Conservation (phyloP, 2,797 vertebrate species). For the Malurus splendens region DNA sequence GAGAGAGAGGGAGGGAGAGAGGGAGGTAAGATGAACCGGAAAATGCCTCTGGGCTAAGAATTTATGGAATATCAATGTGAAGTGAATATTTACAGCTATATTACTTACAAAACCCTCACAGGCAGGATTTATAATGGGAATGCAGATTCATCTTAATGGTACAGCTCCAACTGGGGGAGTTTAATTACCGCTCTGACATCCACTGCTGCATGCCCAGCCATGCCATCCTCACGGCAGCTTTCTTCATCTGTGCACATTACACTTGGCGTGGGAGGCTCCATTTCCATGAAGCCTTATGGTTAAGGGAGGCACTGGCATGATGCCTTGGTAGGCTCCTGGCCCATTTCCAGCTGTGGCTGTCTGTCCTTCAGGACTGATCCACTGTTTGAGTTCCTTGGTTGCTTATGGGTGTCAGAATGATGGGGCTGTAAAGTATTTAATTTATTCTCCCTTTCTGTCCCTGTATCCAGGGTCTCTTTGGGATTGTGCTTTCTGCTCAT, state of each 20-base stretch:
- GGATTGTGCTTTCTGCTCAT: not conserved
- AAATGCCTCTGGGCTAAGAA: not conserved
- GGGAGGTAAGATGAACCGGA: not conserved
- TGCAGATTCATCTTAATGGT: not conserved
- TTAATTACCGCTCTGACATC: conserved; percentile 33
- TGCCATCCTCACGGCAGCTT: not conserved
- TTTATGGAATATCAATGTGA: not conserved
- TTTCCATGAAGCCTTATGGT: conserved; percentile 17
- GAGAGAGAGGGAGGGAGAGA: not conserved
- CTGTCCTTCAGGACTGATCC: not conserved
- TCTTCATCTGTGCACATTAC: not conserved
- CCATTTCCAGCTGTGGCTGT: not conserved
- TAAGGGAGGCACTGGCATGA: not conserved
- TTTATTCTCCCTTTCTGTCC: not conserved
- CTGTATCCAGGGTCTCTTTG: not conserved
- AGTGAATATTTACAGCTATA: conserved; percentile 6
- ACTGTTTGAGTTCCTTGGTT: not conserved
- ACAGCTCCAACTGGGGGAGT: not conserved
- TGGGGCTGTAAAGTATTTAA: not conserved
- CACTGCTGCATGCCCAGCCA: conserved; percentile 28
- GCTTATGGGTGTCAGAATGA: not conserved
- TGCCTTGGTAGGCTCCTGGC: not conserved
- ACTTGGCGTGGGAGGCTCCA: conserved; percentile 17
- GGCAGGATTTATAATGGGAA: conserved; percentile 2
- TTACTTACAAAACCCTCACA: not conserved